Conservation (phyloP, 2,113 vertebrate genomes). For the Cepphus grylle region DNA sequence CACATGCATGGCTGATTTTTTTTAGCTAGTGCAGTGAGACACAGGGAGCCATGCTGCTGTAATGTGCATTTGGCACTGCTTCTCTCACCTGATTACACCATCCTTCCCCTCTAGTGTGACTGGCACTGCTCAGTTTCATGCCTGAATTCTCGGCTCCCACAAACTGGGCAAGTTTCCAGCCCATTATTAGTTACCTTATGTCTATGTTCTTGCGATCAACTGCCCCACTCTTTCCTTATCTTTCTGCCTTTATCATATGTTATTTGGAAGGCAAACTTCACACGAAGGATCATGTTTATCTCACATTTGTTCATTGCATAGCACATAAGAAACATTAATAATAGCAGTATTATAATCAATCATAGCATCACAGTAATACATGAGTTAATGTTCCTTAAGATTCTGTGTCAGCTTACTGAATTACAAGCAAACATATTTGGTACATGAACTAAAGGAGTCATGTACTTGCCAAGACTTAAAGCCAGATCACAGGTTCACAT, state of each 20-base stretch:
- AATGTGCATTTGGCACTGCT: conserved; percentile 2
- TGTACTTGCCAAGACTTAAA: background rate
- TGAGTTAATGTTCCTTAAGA: conserved; percentile 24
- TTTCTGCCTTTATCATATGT: background rate
- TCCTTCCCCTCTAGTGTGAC: background rate
- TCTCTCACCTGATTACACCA: background rate
- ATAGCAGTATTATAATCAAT: background rate
- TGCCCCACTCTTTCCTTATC: background rate
- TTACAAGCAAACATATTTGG: conserved; percentile 29
- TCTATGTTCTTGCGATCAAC: background rate
- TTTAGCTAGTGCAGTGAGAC: background rate
- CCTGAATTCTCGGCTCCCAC: background rate
- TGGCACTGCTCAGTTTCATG: background rate
- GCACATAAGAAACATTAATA: background rate
- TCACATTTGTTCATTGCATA: background rate
- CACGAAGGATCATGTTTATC: background rate
- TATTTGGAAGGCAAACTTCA: conserved; percentile 14
- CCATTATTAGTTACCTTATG: conserved; percentile 45
- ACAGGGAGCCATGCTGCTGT: background rate
- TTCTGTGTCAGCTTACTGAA: background rate
- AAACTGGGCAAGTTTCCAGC: conserved; percentile 28
- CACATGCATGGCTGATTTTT: background rate
- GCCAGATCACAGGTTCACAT: background rate
- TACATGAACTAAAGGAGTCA: conserved; percentile 8
- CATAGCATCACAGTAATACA: background rate